phyloP scores from a whole-genome alignment of 35 echinoderm and acorn worm species.

The Apostichopus japonicus region DNA sequence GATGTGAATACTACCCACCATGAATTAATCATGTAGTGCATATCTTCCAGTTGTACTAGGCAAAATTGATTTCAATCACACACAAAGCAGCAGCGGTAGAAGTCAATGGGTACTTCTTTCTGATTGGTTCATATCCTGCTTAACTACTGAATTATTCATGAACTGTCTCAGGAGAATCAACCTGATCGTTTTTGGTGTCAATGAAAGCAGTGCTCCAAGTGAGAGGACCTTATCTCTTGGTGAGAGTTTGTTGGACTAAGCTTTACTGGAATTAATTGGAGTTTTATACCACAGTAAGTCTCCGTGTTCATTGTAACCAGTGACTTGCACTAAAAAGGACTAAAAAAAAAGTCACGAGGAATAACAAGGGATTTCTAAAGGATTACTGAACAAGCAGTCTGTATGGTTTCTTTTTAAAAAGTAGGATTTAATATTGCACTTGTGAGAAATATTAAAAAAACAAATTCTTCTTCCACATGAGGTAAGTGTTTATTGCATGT shows the following conservation, averaged over 20 bases:
- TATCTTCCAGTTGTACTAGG: conserved; percentile 35
- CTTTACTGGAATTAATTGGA: conserved; percentile 24
- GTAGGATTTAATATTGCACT: conserved; percentile 9
- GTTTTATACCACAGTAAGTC: conserved; percentile 13
- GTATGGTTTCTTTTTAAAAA: not conserved
- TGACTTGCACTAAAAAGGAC: conserved; percentile 2
- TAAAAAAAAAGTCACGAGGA: conserved; percentile 19
- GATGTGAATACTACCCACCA: conserved; percentile 27
- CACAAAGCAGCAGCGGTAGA: conserved; percentile 1
- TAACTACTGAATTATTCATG: conserved; percentile 42
- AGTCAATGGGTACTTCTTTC: conserved; percentile 4
- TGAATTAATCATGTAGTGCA: conserved; percentile 53
- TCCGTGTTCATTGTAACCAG: not conserved
- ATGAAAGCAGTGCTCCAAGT: conserved; percentile 44
- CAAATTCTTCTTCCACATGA: conserved; percentile 33
- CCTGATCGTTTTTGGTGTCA: conserved; percentile 42
- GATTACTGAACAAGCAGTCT: not conserved
- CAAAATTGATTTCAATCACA: conserved; percentile 40
- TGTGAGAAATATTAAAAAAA: conserved; percentile 33
- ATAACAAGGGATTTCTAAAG: conserved; percentile 29
- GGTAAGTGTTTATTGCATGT: conserved; percentile 26
- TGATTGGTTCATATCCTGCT: conserved; percentile 3
- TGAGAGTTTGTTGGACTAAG: conserved; percentile 48
- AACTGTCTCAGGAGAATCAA: conserved; percentile 45
- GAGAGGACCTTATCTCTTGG: conserved; percentile 22